A percentile compares a stretch with the other conserved stretches of the same genome.
Evolutionary conservation across 2,888 invertebrate species (phyloP).

Genomic region (Thymelicus lineola): DNA sequence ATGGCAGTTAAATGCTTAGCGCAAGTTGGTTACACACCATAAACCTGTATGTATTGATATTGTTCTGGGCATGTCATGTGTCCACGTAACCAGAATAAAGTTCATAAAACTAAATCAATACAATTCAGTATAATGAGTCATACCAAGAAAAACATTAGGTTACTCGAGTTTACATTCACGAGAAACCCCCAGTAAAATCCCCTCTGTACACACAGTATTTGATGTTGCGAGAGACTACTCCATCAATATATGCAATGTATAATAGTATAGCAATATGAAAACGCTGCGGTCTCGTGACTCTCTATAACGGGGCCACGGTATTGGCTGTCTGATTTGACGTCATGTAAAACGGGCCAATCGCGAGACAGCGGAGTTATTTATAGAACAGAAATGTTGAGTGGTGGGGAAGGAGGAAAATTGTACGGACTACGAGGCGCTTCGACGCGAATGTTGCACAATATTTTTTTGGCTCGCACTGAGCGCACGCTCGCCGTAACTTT

Average conservation of each 20-base stretch:
- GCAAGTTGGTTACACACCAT: too few relatives aligned
- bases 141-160: constrained; percentile 20
- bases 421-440: constrained; percentile 47
- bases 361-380: constrained; percentile 64
- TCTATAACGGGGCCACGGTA: constrained; percentile 48
- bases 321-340: constrained; percentile 72
- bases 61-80: background rate
- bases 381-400: constrained; percentile 66
- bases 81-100: background rate
- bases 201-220: constrained; percentile 32
- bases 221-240: constrained; percentile 42
- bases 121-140: constrained; percentile 22
- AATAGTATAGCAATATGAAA: constrained; percentile 49
- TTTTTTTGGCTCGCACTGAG: constrained; percentile 63
- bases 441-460: constrained; percentile 74
- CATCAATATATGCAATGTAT: constrained; percentile 30
- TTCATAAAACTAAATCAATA: background rate
- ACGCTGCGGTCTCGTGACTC: constrained; percentile 71
- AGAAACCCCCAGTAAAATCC: constrained; percentile 49
- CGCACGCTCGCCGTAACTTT: constrained; percentile 53
- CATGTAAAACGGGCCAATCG: constrained; percentile 67
- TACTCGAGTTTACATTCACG: constrained; percentile 39
- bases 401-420: constrained; percentile 77
- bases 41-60: background rate
- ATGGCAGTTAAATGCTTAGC: too few relatives aligned